Base-by-base conservation (phyloP, 2,888 invertebrate genomes). In the Chymomyza amoena region DNA sequence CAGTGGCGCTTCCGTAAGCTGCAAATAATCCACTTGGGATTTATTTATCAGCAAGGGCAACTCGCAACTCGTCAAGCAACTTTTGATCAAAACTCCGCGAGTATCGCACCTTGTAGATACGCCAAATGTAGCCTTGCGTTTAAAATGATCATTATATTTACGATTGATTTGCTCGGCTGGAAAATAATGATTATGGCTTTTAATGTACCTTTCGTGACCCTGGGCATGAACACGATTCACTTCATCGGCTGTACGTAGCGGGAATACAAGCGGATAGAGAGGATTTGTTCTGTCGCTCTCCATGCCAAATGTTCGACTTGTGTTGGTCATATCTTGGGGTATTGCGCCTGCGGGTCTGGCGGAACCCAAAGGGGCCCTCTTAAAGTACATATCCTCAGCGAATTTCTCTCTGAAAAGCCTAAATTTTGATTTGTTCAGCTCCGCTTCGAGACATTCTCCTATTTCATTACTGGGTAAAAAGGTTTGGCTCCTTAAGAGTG, bases 141-240 rank as follows among this genome's bases (percentile, higher is more conserved):
- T 60, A 15, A 88, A 91, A 2, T 80, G 69, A 1, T 73, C 28
- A 7, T 20, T 13, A 20, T n/a, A 64, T 9, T 10, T 28, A 72
- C 91, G 80, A 51, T 77, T 78, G 6, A 89, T 68, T 62, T 80
- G 82, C 66, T 91, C 91, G 0, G 84, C 57, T 1, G 91, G 91
- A 28, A 87, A 89, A 64, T 90, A 91, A 39, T 89, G 81, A 6
- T 82, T 86, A 72, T 91, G 91, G 45, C 90, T 91, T 5, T 90
- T 36, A 10, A 89, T 65, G 52, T 87, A 85, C 68, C 90, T 89
- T 3, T 90, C 84, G 67, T 91, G 90, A 70, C 85, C 88, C 5
- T 76, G 60, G 0, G 61, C 64, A 61, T 70, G 85, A 45, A 89
- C 90, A 10, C 70, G 69, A 45, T 89, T 79, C 0, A 91, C 87